phyloP scores from a whole-genome alignment of 2,113 vertebrate species.

The Antechinus flavipes region DNA sequence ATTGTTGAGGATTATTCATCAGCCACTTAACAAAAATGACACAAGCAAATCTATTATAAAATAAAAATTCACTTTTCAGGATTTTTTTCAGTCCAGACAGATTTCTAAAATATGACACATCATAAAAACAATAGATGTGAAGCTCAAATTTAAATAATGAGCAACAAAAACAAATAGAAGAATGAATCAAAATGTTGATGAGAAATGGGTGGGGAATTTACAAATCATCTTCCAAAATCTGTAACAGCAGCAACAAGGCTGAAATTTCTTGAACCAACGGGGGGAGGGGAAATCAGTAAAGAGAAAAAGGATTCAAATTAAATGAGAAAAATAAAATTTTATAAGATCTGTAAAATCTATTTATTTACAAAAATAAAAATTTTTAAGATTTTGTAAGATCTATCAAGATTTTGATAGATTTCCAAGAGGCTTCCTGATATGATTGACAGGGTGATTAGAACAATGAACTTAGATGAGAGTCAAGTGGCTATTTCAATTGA shows the following conservation, averaged over 20 bases:
- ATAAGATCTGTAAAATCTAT: not conserved
- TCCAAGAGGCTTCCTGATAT: not conserved
- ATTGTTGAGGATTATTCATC: not conserved
- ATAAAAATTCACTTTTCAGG: not conserved
- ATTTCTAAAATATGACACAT: not conserved
- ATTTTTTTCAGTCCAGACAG: not conserved
- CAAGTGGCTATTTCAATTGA: not conserved
- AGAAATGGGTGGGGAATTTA: not conserved
- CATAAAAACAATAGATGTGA: not conserved
- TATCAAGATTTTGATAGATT: not conserved
- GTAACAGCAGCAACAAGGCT: not conserved
- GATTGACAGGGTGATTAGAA: not conserved
- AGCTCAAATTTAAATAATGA: not conserved
- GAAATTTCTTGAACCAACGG: not conserved
- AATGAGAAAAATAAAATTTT: not conserved
- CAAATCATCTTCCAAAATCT: not conserved
- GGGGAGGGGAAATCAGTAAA: not conserved
- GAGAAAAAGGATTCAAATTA: not conserved
- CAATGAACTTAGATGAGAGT: not conserved
- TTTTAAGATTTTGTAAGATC: too few relatives aligned
- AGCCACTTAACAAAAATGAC: not conserved
- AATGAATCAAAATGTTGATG: not conserved
- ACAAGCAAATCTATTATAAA: not conserved
- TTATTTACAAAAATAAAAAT: too few relatives aligned
- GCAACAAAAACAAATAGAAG: not conserved